phyloP scores from a whole-genome alignment of 2,888 invertebrate species.

The Bhutanitis thaidina region DNA sequence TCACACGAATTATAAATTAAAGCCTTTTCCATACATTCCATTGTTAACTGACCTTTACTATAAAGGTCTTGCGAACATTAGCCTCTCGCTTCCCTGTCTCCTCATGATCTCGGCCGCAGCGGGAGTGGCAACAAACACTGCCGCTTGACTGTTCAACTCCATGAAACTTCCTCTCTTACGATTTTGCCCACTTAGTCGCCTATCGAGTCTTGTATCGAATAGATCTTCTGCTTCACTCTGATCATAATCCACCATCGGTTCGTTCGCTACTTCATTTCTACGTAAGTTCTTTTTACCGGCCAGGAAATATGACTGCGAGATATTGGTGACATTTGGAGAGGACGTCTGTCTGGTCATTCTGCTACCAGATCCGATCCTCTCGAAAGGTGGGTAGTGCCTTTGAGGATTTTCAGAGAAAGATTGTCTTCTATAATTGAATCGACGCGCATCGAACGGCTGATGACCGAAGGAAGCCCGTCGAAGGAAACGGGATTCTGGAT shows the following conservation, averaged over 20 bases:
- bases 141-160: conserved; percentile 60
- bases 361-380: conserved; percentile 44
- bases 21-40: background rate
- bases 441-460: conserved; percentile 53
- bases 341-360: conserved; percentile 58
- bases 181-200: conserved; percentile 48
- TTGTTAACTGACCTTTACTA: conserved; percentile 23
- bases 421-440: conserved; percentile 54
- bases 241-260: conserved; percentile 72
- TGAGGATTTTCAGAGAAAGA: conserved; percentile 71
- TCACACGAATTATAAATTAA: background rate
- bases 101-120: conserved; percentile 69
- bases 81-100: conserved; percentile 64
- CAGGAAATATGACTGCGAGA: conserved; percentile 58
- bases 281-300: conserved; percentile 52
- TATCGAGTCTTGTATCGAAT: conserved; percentile 61
- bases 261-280: conserved; percentile 59
- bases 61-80: conserved; percentile 61
- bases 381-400: conserved; percentile 58
- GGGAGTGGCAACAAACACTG: conserved; percentile 66
- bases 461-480: conserved; percentile 65
- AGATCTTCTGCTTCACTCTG: conserved; percentile 72
- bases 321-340: conserved; percentile 57
- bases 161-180: conserved; percentile 53
- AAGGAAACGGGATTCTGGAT: conserved; percentile 47